A percentile compares a stretch with the other conserved stretches of the same genome.
Conservation (phyloP, 2,888 invertebrate species). For the Pseudococcus jackbeardsleyi region DNA sequence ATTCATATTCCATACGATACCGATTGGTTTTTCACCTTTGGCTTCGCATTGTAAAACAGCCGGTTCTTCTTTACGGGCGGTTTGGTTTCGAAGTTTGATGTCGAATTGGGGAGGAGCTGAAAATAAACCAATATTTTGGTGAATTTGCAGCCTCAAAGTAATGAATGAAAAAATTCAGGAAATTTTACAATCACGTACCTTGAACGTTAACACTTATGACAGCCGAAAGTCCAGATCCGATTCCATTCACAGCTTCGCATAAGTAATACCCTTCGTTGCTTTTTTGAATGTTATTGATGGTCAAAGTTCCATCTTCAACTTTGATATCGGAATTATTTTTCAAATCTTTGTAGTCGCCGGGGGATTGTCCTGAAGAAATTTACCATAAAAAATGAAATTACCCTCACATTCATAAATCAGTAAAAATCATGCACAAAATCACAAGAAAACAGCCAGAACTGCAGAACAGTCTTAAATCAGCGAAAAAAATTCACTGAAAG, state of each 20-base stretch:
- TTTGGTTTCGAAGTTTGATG: conserved; percentile 91
- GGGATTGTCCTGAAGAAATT: conserved; percentile 80
- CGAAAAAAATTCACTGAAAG: too few species aligned
- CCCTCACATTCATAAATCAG: too few species aligned
- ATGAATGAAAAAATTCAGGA: not conserved
- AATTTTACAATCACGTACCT: conserved; percentile 73
- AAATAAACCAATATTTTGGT: conserved; percentile 67
- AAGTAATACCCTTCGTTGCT: conserved; percentile 94
- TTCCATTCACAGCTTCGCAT: conserved; percentile 96
- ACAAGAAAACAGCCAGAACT: too few species aligned
- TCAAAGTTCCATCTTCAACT: conserved; percentile 93
- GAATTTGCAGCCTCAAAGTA: not conserved
- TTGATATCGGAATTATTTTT: conserved; percentile 84
- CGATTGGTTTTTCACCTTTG: conserved; percentile 94
- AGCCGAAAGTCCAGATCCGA: conserved; percentile 94
- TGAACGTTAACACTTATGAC: conserved; percentile 94
- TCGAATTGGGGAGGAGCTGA: conserved; percentile 93
- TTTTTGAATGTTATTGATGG: conserved; percentile 91
- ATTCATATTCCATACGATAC: conserved; percentile 95
- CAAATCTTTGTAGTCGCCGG: conserved; percentile 93
- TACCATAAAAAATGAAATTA: conserved; percentile 39
- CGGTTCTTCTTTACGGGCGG: conserved; percentile 89
- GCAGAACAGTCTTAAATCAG: too few species aligned
- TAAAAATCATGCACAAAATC: too few species aligned
- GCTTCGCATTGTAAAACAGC: conserved; percentile 93